A percentile compares a stretch with the other conserved stretches of the same genome.
Conservation (phyloP, 2,797 vertebrate species). For the Spinus pinus region DNA sequence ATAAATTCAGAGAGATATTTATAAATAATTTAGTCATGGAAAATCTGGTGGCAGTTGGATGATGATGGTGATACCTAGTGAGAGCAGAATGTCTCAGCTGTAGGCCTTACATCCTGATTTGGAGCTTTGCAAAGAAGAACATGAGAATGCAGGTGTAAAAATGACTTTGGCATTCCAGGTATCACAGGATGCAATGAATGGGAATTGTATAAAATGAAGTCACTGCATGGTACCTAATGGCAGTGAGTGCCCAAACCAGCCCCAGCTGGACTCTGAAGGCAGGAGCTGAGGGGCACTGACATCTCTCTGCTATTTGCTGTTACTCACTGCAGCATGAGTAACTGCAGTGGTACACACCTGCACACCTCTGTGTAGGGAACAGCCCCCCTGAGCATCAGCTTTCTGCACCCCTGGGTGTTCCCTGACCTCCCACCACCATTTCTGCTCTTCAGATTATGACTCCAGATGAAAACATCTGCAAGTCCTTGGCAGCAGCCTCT, state of each 20-base stretch:
- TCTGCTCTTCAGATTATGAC: background rate
- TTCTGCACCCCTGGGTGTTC: background rate
- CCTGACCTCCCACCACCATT: background rate
- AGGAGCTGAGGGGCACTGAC: background rate
- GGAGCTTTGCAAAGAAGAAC: background rate
- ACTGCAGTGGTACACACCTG: background rate
- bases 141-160: background rate
- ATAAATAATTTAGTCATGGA: background rate
- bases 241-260: background rate
- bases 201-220: background rate
- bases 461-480: background rate
- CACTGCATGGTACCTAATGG: background rate
- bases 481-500: background rate
- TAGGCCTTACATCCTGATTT: background rate
- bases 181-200: too few relatives aligned
- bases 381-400: background rate
- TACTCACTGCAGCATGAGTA: fast-evolving
- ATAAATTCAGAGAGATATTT: background rate
- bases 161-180: background rate
- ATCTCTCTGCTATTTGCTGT: fast-evolving
- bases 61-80: too few relatives aligned
- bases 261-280: background rate
- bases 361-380: fast-evolving
- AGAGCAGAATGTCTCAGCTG: background rate
- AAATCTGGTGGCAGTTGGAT: background rate